A percentile compares a stretch with the other conserved stretches of the same genome.
phyloP scores from a whole-genome alignment of 2,888 invertebrate genomes.

The Augochlorella aurata region DNA sequence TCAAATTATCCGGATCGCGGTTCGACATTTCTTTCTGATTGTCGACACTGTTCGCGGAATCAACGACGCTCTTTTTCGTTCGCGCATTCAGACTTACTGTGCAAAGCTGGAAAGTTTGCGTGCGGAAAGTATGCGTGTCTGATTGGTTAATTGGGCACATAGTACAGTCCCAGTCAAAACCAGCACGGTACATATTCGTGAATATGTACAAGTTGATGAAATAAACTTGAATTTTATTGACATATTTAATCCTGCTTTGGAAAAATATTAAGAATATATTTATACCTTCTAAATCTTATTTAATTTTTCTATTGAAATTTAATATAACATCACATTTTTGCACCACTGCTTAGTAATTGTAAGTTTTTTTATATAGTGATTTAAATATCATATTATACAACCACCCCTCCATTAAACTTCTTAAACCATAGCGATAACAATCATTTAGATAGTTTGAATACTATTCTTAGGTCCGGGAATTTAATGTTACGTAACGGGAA shows the following conservation, averaged over 20 bases:
- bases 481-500: not conserved
- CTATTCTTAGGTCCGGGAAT: not conserved
- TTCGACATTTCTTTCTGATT: constrained; percentile 84
- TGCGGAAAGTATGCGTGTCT: constrained; percentile 11
- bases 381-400: not conserved
- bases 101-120: constrained; percentile 36
- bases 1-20: constrained; percentile 89
- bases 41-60: constrained; percentile 26
- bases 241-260: too few relatives aligned
- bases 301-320: too few relatives aligned
- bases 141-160: not conserved
- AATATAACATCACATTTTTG: too few relatives aligned
- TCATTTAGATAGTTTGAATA: not conserved
- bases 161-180: not conserved
- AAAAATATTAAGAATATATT: too few relatives aligned
- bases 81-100: constrained; percentile 29
- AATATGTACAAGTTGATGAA: too few relatives aligned
- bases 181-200: too few relatives aligned
- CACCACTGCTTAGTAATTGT: too few relatives aligned
- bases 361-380: too few relatives aligned
- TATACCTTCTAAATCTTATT: too few relatives aligned
- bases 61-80: constrained; percentile 20
- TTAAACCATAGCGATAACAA: not conserved
- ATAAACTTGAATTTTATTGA: too few relatives aligned
- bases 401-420: not conserved